Conservation (phyloP, 2,888 invertebrate species). For the Allacma fusca region DNA sequence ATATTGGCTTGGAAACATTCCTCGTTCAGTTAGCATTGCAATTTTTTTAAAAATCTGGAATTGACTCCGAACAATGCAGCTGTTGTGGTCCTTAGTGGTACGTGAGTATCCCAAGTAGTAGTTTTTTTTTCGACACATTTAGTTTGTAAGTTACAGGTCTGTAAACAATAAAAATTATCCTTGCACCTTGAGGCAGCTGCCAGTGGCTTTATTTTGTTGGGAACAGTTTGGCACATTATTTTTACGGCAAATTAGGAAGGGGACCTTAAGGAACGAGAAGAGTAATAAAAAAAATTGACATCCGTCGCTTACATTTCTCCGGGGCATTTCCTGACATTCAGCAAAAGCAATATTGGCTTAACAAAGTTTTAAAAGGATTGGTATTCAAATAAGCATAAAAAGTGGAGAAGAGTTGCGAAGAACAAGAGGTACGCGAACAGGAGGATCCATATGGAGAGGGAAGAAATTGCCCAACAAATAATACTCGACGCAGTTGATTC, state of each 20-base stretch:
- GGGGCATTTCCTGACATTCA: not conserved
- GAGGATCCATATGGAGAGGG: not conserved
- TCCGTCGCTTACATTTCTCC: constrained; percentile 5
- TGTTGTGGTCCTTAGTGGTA: too few relatives aligned
- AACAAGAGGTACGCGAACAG: not conserved
- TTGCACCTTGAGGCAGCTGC: not conserved
- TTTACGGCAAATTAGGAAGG: not conserved
- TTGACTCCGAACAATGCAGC: too few relatives aligned
- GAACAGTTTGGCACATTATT: not conserved
- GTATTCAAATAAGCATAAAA: not conserved
- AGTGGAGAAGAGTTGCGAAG: too few relatives aligned
- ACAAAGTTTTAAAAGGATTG: not conserved
- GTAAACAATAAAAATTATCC: not conserved
- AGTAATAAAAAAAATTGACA: constrained; percentile 29
- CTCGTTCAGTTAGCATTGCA: too few relatives aligned
- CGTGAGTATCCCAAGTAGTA: too few relatives aligned
- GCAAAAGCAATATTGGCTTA: constrained; percentile 3
- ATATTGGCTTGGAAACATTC: too few relatives aligned
- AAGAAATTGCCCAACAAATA: too few relatives aligned
- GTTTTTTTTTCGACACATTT: too few relatives aligned
- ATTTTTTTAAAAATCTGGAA: too few relatives aligned
- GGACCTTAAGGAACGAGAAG: constrained; percentile 13
- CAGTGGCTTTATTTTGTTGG: not conserved
- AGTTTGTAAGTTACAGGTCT: too few relatives aligned
- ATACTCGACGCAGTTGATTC: not conserved